phyloP scores from a whole-genome alignment of 2,113 vertebrate species.

The Hippolais icterina region DNA sequence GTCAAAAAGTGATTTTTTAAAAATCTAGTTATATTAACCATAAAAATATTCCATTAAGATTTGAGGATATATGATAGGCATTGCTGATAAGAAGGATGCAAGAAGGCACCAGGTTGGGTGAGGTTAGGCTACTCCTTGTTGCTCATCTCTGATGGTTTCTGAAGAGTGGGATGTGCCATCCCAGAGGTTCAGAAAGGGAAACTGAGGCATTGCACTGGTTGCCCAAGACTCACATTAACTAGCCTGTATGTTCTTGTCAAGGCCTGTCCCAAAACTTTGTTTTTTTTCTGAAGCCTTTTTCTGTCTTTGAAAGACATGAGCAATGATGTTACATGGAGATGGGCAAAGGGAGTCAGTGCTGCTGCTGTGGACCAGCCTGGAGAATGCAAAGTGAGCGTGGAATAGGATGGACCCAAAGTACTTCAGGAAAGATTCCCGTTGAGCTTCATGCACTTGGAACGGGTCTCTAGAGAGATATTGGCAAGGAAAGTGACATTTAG shows the following conservation, averaged over 20 bases:
- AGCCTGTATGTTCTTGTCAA: background rate
- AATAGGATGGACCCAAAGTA: background rate
- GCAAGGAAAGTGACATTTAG: background rate
- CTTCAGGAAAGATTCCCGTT: background rate
- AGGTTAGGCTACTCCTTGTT: background rate
- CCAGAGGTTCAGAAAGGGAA: background rate
- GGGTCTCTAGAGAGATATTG: background rate
- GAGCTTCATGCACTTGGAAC: background rate
- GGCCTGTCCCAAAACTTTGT: background rate
- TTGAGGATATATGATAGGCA: background rate
- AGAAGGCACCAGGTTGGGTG: background rate
- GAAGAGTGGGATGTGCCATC: background rate
- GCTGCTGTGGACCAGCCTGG: background rate
- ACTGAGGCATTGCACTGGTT: background rate
- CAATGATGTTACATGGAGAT: rapidly evolving
- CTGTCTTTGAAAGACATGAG: background rate
- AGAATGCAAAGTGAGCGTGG: background rate
- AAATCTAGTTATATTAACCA: background rate
- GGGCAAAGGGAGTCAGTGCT: background rate
- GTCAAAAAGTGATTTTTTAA: background rate
- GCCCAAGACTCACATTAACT: background rate
- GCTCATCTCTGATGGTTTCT: background rate
- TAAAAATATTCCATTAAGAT: background rate
- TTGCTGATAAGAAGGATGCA: background rate
- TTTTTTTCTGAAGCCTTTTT: background rate